These are phyloP conservation scores for Hirudo medicinalis DNA, from an alignment of 1,140 invertebrate species.

Conservation along the genomic window DNA sequence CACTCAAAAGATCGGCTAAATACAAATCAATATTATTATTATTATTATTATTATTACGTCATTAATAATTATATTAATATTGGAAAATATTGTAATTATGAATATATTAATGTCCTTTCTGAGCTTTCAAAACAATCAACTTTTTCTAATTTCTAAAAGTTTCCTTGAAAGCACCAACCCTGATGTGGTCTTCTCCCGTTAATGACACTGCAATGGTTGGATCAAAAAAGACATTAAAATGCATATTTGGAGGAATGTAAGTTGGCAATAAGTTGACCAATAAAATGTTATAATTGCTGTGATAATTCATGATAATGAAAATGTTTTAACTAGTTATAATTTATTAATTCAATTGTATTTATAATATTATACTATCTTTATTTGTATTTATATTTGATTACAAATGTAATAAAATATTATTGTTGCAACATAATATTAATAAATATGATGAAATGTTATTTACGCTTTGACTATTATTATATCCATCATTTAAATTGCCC, in stretches of 20 bases:
- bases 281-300: not conserved
- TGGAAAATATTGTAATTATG: not conserved
- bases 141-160: not conserved
- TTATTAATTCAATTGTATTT: not conserved
- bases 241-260: conserved; percentile 8
- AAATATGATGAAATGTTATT: not conserved
- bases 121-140: not conserved
- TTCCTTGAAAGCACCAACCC: not conserved
- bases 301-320: not conserved
- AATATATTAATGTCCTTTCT: not conserved
- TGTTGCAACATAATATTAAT: too few species aligned
- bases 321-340: not conserved
- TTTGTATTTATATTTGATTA: too few species aligned
- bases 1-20: too few species aligned
- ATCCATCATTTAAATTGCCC: too few species aligned
- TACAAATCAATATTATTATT: too few species aligned
- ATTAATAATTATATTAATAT: not conserved
- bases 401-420: too few species aligned
- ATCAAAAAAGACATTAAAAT: not conserved
- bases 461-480: too few species aligned
- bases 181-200: not conserved
- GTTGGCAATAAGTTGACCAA: not conserved
- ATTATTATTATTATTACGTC: not conserved
- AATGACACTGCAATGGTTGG: not conserved
- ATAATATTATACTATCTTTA: too few species aligned